Evolutionary conservation across 2,797 vertebrate species (phyloP).

Genomic region (Acipenser oxyrinchus): DNA sequence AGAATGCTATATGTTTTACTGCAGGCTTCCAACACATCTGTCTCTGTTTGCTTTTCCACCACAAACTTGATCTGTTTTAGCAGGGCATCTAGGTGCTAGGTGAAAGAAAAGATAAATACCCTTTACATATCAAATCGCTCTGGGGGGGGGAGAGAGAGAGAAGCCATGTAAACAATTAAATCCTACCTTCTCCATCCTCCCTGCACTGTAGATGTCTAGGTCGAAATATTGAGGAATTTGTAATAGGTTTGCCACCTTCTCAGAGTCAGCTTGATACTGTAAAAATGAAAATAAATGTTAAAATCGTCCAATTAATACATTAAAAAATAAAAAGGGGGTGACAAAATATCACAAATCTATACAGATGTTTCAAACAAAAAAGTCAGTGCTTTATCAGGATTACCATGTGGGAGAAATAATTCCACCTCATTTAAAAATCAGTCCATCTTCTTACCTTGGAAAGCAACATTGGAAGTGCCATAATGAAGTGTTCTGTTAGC

Average conservation of each 20-base stretch:
- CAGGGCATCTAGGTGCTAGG: constrained; percentile 85
- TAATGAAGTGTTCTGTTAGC: constrained; percentile 96
- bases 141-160: no score
- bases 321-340: no score
- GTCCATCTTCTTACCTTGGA: constrained; percentile 72
- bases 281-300: background rate
- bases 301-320: no score
- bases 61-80: constrained; percentile 96
- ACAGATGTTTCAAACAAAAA: no score
- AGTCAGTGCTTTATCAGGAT: no score
- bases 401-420: no score
- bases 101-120: constrained; percentile 13
- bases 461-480: constrained; percentile 93
- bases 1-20: constrained; percentile 98
- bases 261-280: constrained; percentile 88
- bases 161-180: no score
- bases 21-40: constrained; percentile 93
- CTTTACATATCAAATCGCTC: no score
- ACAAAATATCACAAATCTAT: no score
- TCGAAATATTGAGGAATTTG: constrained; percentile 97
- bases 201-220: constrained; percentile 93
- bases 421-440: no score
- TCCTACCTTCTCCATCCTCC: constrained; percentile 79
- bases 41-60: constrained; percentile 95
- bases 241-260: constrained; percentile 96